phyloP scores from a whole-genome alignment of 2,888 invertebrate genomes.

The Pristionchus arcanus region DNA sequence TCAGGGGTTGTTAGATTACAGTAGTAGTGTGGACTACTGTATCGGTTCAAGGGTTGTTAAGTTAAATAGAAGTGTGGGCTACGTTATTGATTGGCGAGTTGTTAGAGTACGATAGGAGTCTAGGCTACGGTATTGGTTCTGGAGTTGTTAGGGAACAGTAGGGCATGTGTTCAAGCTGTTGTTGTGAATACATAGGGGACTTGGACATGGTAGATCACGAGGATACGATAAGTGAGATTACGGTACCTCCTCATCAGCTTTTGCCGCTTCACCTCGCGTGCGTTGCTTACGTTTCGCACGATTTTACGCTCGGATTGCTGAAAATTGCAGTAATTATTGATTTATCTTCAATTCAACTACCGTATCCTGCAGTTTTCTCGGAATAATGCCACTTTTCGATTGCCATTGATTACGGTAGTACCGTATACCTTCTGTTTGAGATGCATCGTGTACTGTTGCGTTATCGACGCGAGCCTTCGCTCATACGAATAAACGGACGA shows the following conservation, averaged over 20 bases:
- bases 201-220: neutral
- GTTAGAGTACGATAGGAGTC: conserved; percentile 5
- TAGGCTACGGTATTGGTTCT: neutral
- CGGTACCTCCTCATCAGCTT: conserved; percentile 75
- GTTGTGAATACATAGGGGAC: neutral
- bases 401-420: neutral
- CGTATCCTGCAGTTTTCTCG: too few species aligned
- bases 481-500: conserved; percentile 67
- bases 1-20: neutral
- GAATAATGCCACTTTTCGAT: too few species aligned
- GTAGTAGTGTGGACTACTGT: too few species aligned
- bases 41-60: too few species aligned
- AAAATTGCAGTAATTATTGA: neutral
- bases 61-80: too few species aligned
- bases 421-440: conserved; percentile 57
- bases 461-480: conserved; percentile 71
- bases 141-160: neutral
- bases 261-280: conserved; percentile 73
- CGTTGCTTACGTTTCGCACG: conserved; percentile 58
- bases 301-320: conserved; percentile 40
- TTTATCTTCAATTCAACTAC: neutral
- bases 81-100: too few species aligned
- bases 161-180: neutral
- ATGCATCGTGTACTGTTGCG: conserved; percentile 72
- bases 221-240: conserved; percentile 40